Base-by-base conservation (phyloP, 1,140 invertebrate genomes). In the Harlomillsia oculata region DNA sequence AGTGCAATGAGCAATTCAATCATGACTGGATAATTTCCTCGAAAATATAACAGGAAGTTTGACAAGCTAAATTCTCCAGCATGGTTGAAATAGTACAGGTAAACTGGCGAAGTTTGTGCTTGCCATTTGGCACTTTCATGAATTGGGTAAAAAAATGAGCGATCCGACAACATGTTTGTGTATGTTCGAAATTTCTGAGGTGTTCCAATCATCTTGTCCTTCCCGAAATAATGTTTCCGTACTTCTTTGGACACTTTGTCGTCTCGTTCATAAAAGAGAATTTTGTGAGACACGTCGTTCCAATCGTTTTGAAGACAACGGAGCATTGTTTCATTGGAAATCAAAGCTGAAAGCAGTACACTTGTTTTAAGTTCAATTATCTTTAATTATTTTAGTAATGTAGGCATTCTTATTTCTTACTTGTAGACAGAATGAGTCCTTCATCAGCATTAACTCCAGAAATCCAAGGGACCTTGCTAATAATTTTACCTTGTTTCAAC, bases 381-480 rank as follows among this genome's bases (percentile, higher is more conserved):
- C 6, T 20, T 21, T 5, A 8, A 9, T 45, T 25, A 5, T 13
- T 5, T 83, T 84, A 70, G 85, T 84, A 14, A 81, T 73, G 1
- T 76, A 77, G 26, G 75, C n/a, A n/a, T 84, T 23, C 3, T 25
- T 23, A 6, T 18, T 4, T 11, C 4, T 23, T 43, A 49, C 23
- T 49, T 23, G 20, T 40, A 14, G 37, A 46, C 14, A 54, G 37
- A 28, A 54, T 51, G 5, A 59, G 16, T 1, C 51, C 49, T 34
- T 53, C 50, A n/a, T 53, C 50, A 5, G 57, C 14, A 55, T 49
- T 51, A 0, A 82, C 64, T 4, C 84, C 84, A 13, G 79, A 77
- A 60, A 87, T 77, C 74, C 81, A 78, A 0, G 82, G 82, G 13
- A 85, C 55, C 51, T 78, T 75, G 16, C 74, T 34, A 77, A 67